Conservation (phyloP, 2,113 vertebrate genomes). For the Rhynchomys soricoides region DNA sequence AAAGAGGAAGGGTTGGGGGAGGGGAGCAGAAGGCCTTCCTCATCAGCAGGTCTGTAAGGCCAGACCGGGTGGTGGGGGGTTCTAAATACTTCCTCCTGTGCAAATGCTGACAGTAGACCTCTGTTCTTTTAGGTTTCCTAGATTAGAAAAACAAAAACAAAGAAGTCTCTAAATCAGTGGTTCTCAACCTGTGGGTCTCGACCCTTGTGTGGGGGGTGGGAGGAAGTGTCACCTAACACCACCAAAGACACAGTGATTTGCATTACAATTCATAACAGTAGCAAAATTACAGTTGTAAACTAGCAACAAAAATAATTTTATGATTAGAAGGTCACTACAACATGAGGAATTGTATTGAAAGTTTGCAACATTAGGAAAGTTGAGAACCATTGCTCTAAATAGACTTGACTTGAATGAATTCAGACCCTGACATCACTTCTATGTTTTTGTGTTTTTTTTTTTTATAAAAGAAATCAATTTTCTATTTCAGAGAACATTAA, state of each 20-base stretch:
- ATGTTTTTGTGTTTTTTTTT: no score
- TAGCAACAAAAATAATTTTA: neutral
- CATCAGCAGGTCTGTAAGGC: conserved; percentile 39
- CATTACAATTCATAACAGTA: neutral
- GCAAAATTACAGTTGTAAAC: neutral
- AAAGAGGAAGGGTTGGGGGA: neutral
- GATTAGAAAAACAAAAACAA: neutral
- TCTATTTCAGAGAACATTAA: conserved; percentile 33
- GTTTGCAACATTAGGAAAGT: neutral
- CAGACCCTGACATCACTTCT: neutral
- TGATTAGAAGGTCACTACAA: neutral
- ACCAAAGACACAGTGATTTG: neutral
- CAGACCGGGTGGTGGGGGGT: neutral
- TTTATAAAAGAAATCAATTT: neutral
- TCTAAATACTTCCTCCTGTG: conserved; percentile 72
- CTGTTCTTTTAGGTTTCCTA: conserved; percentile 42
- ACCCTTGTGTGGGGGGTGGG: no score
- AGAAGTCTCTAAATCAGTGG: neutral
- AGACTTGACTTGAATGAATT: neutral
- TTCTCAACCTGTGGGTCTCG: neutral
- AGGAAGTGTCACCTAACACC: neutral
- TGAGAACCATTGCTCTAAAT: neutral
- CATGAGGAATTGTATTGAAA: neutral
- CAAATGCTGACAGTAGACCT: conserved; percentile 1
- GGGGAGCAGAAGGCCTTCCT: neutral